Base-by-base conservation (phyloP, 2,888 invertebrate genomes). In the Pandemis heparana region DNA sequence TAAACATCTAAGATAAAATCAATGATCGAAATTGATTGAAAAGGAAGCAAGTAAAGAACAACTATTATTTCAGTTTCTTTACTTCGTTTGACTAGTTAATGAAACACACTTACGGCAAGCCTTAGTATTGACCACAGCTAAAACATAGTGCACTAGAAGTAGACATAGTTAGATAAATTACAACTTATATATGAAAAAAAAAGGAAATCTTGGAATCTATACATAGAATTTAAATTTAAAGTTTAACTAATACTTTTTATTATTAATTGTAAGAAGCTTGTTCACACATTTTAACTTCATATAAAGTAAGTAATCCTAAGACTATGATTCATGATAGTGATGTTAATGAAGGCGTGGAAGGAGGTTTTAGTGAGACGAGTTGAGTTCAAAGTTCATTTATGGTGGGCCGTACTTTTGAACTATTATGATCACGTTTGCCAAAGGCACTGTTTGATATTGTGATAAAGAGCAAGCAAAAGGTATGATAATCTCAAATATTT, bases 201-300 rank as follows among this genome's bases (percentile, higher is more conserved):
- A 81, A 77, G 74, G 81, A 88, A 91, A 89, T 88, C 91, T 92
- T 92, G 89, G 93, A 94, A 92, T 93, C 92, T 92, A 94, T 93
- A 91, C 89, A 93, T 94, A 94, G 92, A 90, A 92, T 91, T 92
- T 87, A 92, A 92, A 92, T 89, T 90, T 91, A 89, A 92, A 94
- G 92, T 88, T 92, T 92, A 91, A 91, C 89, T 93, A 92, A 92
- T 92, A 92, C 92, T 92, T 94, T 92, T 93, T 92, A 93, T 92
- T 92, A 92, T 89, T 89, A 90, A 90, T 86, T 88, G 85, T 94
- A 94, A 93, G 92, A 92, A 83, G 94, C 94, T 94, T 94, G 92
- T 94, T 94, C 94, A 94, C 93, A 92, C 92, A 89, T 94, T 94
- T 94, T 93, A 93, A 91, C 93, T 93, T 94, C 91, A 88, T 94